Evolutionary conservation across 2,797 vertebrate species (phyloP), one percentile per base, ranked within the genome.

Genomic region (Luscinia luscinia): DNA sequence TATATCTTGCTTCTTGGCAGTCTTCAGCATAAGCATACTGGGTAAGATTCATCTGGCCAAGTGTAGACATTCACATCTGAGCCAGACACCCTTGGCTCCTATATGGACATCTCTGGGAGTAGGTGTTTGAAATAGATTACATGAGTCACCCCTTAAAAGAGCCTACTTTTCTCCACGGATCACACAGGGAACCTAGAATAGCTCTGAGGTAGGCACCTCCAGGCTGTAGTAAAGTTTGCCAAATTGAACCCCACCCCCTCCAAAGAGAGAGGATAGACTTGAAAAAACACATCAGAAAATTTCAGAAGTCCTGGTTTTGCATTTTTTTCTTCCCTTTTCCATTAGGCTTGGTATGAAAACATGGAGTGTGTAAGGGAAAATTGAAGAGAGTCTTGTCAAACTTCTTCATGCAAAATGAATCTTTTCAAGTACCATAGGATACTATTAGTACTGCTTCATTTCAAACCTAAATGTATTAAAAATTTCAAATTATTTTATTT

Each of bases 11-110:
- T 93, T 76, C 66, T 91, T 96, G 94, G 94, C 94, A 96, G 77
- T 57, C 77, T 90, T 21, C 34, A 73, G 76, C 73, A 94, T 6
- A 94, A 83, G 82, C 83, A 75, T 75, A 95, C 85, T 69, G 93
- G 73, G 66, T 84, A 93, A 87, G 80, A 93, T 90, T 96, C 95
- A 95, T 96, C 93, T 93, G 93, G 88, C 88, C 90, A 89, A 95
- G 74, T 34, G 52, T 20, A 96, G 93, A 91, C 67, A 41, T 52
- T 75, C 40, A 91, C 90, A 94, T 93, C 94, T 94, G 90, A 95
- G 90, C 91, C 95, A 95, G 85, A 93, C 87, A 94, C 91, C 90
- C 87, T 84, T 95, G 93, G 93, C 94, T 95, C 88, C 83, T 96
- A 76, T 73, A 90, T 41, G 94, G 96, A 88, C 96, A 88, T 86